Evolutionary conservation across 2,113 vertebrate species (phyloP).

Genomic region (Platysternon megacephalum): DNA sequence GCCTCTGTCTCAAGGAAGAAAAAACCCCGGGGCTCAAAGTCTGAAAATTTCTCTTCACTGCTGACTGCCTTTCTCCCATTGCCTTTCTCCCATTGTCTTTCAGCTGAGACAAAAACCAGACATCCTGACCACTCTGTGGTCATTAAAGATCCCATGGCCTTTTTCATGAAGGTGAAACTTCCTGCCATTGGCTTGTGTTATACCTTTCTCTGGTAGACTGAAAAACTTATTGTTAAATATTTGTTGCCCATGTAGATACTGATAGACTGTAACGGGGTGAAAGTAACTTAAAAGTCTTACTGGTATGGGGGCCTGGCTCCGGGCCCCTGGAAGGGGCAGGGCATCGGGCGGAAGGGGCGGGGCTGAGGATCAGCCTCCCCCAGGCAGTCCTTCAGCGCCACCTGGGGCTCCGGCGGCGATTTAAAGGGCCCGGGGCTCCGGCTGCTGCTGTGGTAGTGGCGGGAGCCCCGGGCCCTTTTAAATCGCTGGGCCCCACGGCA

Average conservation of each 20-base stretch:
- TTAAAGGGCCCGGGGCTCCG: too few relatives aligned
- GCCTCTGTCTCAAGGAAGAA: neutral
- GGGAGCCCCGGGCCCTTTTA: too few relatives aligned
- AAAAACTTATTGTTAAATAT: neutral
- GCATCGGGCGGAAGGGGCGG: too few relatives aligned
- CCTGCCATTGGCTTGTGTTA: neutral
- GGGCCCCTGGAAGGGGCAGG: too few relatives aligned
- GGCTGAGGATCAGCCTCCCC: too few relatives aligned
- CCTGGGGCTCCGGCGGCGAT: too few relatives aligned
- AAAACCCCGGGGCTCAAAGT: neutral
- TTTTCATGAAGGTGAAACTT: neutral
- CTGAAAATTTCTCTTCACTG: neutral
- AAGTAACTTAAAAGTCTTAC: too few relatives aligned
- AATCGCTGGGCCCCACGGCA: too few relatives aligned
- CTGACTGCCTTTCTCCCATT: neutral
- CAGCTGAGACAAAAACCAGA: neutral
- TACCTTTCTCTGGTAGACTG: neutral
- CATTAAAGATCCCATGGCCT: neutral
- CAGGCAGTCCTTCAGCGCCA: too few relatives aligned
- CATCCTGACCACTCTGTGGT: neutral
- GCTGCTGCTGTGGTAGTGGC: too few relatives aligned
- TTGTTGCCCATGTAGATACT: neutral
- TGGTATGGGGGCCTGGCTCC: too few relatives aligned
- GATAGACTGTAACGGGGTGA: neutral
- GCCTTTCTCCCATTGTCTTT: neutral